Conservation (phyloP, 92 coral and sea anemone species). For the Pocillopora grandis region DNA sequence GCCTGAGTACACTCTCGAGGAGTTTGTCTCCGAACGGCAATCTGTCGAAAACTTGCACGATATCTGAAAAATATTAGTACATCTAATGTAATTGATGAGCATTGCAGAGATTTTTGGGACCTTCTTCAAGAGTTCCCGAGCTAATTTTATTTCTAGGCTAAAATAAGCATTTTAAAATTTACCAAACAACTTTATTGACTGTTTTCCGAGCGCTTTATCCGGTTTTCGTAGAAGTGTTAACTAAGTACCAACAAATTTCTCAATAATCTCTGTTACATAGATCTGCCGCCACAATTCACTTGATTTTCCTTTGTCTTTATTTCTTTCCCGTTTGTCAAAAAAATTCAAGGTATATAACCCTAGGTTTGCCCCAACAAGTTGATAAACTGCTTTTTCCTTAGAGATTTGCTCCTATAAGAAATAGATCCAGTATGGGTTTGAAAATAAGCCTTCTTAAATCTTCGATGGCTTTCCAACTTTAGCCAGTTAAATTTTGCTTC, state of each 20-base stretch:
- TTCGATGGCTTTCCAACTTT: neutral
- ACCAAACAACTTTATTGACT: conserved; percentile 33
- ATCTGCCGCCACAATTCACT: neutral
- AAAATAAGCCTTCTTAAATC: neutral
- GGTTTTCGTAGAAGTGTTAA: neutral
- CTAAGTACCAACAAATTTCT: conserved; percentile 31
- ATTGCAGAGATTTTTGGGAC: conserved; percentile 8
- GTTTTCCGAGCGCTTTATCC: neutral
- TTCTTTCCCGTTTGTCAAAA: neutral
- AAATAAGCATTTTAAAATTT: neutral
- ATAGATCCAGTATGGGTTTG: neutral
- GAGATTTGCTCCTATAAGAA: neutral
- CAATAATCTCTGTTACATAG: no score
- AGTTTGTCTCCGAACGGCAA: neutral
- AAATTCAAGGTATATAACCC: neutral
- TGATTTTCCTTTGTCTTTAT: neutral
- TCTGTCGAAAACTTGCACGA: conserved; percentile 12
- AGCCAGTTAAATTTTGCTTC: neutral
- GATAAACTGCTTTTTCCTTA: neutral
- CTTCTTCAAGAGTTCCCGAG: conserved; percentile 4
- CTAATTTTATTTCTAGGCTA: conserved; percentile 10
- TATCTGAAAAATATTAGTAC: conserved; percentile 35
- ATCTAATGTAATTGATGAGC: conserved; percentile 12
- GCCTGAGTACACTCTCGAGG: neutral
- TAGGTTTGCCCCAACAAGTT: neutral